A percentile compares a stretch with the other conserved stretches of the same genome.
Conservation (phyloP, 2,797 vertebrate species). For the Psittacula echo region DNA sequence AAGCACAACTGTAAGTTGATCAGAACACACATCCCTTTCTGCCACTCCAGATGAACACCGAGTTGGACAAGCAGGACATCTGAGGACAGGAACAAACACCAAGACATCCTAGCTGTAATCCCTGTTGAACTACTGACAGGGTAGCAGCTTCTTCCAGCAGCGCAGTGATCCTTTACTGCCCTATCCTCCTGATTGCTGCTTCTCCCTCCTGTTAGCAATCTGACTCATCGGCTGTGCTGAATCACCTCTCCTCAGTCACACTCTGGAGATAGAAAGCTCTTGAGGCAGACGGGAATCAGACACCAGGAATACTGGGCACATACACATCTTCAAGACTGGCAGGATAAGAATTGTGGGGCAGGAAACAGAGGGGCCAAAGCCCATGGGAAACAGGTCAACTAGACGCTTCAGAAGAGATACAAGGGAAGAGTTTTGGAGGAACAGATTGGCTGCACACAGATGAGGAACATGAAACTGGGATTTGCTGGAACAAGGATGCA, state of each 20-base stretch:
- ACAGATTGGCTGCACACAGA: background rate
- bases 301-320: background rate
- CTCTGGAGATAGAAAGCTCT: background rate
- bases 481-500: background rate
- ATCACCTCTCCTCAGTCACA: background rate
- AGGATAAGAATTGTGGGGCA: background rate
- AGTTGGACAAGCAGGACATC: fast-evolving
- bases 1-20: background rate
- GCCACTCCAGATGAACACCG: background rate
- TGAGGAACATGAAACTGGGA: fast-evolving
- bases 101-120: background rate
- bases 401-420: background rate
- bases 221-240: background rate
- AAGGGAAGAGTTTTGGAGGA: background rate
- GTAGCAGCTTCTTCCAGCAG: background rate
- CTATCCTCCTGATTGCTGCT: background rate
- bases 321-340: background rate
- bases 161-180: background rate
- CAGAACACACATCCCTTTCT: background rate
- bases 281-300: background rate
- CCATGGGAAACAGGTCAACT: background rate
- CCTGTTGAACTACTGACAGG: background rate
- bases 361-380: background rate
- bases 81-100: background rate
- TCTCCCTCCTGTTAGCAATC: background rate